These are phyloP conservation scores for Rhagoletis zephyria DNA, from an alignment of 1,140 invertebrate genomes.

Conservation along the genomic window DNA sequence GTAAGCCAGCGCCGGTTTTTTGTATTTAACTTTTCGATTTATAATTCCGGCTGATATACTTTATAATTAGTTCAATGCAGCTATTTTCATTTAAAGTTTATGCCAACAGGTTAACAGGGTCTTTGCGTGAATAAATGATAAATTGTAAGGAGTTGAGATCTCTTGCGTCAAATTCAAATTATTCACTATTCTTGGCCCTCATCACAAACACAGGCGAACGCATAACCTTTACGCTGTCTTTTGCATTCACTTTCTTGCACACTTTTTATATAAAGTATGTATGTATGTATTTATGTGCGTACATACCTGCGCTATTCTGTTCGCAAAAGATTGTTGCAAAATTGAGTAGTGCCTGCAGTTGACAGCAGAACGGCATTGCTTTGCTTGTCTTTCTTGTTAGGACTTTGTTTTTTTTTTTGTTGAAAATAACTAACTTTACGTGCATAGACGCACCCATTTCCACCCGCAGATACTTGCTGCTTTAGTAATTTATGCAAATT, in stretches of 20 bases:
- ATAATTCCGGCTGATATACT: neutral
- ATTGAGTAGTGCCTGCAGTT: neutral
- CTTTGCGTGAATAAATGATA: neutral
- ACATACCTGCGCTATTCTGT: neutral
- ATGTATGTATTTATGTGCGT: too few species aligned
- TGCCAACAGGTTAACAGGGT: neutral
- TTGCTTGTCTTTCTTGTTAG: neutral
- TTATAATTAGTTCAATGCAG: slow-evolving; percentile 1
- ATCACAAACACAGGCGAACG: neutral
- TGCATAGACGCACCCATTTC: neutral
- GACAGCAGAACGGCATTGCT: neutral
- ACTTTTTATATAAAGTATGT: too few species aligned
- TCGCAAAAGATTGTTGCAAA: neutral
- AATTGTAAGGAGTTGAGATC: neutral
- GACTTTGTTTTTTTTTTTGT: too few species aligned
- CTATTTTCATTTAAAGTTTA: neutral
- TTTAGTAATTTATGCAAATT: neutral
- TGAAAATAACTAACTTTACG: neutral
- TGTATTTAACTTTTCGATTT: neutral
- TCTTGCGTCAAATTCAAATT: neutral
- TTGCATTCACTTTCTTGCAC: too few species aligned
- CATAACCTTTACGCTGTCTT: neutral
- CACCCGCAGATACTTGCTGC: too few species aligned
- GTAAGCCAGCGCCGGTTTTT: neutral
- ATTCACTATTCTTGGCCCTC: neutral